Evolutionary conservation across 2,797 vertebrate genomes (phyloP), one percentile per base, ranked within the genome.

Genomic region (Eutrigla gurnardus): DNA sequence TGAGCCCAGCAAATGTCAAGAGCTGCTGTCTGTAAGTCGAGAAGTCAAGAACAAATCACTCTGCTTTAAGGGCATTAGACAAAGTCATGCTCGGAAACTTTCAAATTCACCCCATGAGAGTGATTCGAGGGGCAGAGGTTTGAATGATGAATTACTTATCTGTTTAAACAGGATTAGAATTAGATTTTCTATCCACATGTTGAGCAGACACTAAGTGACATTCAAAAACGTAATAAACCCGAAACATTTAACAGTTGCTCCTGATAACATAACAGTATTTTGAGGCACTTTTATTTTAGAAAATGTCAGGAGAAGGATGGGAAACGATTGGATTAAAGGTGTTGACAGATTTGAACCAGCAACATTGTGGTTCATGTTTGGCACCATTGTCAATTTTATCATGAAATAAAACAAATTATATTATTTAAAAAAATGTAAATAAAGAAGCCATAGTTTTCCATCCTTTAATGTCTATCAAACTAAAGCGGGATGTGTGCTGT

Each of bases 1-100:
- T 69, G 91, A 93, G 63, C 91, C 93, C 43, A 89, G 32, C 55
- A 91, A 91, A 57, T 96, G 95, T 53, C 83, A 88, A 78, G 80
- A 84, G 64, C 84, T 94, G 46, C 39, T 93, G 50, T 39, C 82
- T 42, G 94, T 95, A 87, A 91, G 93, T 81, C 32, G 3, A 50
- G 8, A 58, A 33, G 33, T 42, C 25, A 18, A 52, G 36, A 68
- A 43, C 4, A 47, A 65, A 39, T 35, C 0, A 36, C 1, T 74
- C 12, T 37, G 4, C 17, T 49, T 43, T 43, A 12, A 52, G 58
- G 15, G 11, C 3, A 15, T 42, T 2, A 25, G 40, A 53, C 6
- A 35, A 2, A 36, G 13, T 39, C 46, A 54, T 6, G 1, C 12
- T 6, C 11, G 40, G 13, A 6, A 33, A 18, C 18, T 55, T 65